Conservation (phyloP, 2,888 invertebrate species). For the Ophion ventricosus region DNA sequence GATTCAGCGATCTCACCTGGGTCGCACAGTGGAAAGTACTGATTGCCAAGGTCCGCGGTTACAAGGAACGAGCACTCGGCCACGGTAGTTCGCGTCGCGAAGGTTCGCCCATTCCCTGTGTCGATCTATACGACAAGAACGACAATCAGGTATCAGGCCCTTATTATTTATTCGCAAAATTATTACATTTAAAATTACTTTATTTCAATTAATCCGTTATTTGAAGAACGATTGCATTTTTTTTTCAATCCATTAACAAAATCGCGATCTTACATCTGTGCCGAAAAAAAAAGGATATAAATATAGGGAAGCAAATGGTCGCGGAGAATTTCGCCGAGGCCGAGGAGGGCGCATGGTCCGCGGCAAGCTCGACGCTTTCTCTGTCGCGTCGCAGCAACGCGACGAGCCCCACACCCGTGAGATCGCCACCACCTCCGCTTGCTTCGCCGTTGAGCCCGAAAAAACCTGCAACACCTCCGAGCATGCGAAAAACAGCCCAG, state of each 20-base stretch:
- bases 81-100: conserved; percentile 84
- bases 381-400: conserved; percentile 73
- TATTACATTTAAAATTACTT: too few relatives aligned
- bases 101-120: conserved; percentile 90
- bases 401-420: conserved; percentile 71
- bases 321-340: conserved; percentile 85
- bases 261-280: neutral
- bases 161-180: neutral
- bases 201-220: neutral
- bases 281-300: conserved; percentile 83
- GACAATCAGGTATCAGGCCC: conserved; percentile 84
- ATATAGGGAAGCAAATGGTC: conserved; percentile 87
- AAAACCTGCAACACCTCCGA: conserved; percentile 8
- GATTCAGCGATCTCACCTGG: conserved; percentile 78
- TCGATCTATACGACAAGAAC: conserved; percentile 89
- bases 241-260: neutral
- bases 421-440: conserved; percentile 77
- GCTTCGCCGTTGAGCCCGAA: neutral
- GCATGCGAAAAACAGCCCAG: conserved; percentile 4
- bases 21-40: conserved; percentile 92
- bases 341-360: conserved; percentile 75
- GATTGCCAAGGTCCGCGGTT: conserved; percentile 90
- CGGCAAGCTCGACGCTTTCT: conserved; percentile 74
- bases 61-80: conserved; percentile 85
- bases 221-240: neutral